Percentiles rank a stretch among this genome's conserved stretches.
Conservation (phyloP, 1,140 invertebrate species). For the Drosophila watanabei region DNA sequence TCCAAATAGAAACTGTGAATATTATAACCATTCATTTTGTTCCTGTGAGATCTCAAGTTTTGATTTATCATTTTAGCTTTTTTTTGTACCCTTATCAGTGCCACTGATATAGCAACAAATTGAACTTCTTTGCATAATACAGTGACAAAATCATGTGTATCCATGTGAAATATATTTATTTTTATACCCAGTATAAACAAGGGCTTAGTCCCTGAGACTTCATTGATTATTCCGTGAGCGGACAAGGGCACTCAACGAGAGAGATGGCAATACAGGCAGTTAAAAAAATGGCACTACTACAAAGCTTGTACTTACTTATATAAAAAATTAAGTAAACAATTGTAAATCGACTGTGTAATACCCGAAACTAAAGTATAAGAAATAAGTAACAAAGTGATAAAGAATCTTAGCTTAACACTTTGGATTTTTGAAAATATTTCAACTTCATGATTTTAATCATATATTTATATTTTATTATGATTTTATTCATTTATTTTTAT, state of each 20-base stretch:
- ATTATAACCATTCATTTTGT: not conserved
- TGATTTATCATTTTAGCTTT: not conserved
- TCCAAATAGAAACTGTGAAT: no score
- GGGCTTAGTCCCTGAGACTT: conserved; percentile 32
- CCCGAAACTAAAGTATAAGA: not conserved
- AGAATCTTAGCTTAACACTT: not conserved
- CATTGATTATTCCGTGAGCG: conserved; percentile 71
- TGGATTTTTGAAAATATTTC: not conserved
- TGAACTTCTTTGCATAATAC: conserved; percentile 15
- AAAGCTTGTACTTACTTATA: not conserved
- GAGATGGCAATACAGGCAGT: conserved; percentile 10
- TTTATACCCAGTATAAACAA: conserved; percentile 21
- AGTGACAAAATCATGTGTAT: conserved; percentile 7
- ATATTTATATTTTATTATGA: no score
- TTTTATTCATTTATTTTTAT: no score
- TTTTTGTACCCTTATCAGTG: conserved; percentile 1
- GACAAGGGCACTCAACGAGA: conserved; percentile 49
- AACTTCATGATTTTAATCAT: not conserved
- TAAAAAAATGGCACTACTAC: not conserved
- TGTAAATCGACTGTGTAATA: not conserved
- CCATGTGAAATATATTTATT: conserved; percentile 7
- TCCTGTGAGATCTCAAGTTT: not conserved
- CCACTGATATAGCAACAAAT: conserved; percentile 10
- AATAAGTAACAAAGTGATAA: not conserved
- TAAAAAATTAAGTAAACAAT: not conserved